Evolutionary conservation across 1,140 invertebrate genomes (phyloP), one percentile per base, ranked within the genome.

Genomic region (Glossosoma conforme): DNA sequence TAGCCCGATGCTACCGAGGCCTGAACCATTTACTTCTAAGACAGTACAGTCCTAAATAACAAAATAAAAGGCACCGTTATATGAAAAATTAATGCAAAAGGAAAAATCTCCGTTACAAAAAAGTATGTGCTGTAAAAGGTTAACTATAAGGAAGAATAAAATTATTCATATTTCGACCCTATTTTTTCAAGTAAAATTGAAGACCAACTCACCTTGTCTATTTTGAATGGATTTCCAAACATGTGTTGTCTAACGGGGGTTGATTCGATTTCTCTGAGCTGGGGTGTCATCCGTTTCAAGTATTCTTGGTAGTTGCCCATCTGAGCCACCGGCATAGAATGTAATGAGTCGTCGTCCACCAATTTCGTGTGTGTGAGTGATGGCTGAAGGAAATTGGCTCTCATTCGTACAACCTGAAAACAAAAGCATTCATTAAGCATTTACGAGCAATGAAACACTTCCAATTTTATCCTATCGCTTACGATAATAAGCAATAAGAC

Each of bases 241-340:
- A 97, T 98, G 63, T 98, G 94, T 64, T 97, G 91, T 28, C 95
- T 77, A n/a, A 95, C 91, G 4, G 95, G 95, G 4, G 86, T 83
- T 18, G 89, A 93, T 73, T 98, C 95, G 33, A 99, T 89, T 76
- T 98, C 94, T 32, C 94, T 74, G 21, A 99, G 72, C 30, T 91
- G 91, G 24, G 90, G 88, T 41, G 91, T 89, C 78, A 91, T 87
- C 38, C 90, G 84, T 74, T 97, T 97, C 21, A 98, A 75, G 68
- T 98, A 97, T 69, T 98, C 94, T 72, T 98, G 94, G 72, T 98
- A 99, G 76, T 98, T 98, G 60, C 95, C 95, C 96, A 99, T 98
- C 70, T 98, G 93, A 37, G 90, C 85, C 15, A 98, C 90, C 1
- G 95, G 93, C 78, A 97, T 85, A 52, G 89, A 94, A 69, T 98